These are phyloP conservation scores for Nesospiza acunhae DNA, from an alignment of 2,113 vertebrate species.

Conservation along the genomic window DNA sequence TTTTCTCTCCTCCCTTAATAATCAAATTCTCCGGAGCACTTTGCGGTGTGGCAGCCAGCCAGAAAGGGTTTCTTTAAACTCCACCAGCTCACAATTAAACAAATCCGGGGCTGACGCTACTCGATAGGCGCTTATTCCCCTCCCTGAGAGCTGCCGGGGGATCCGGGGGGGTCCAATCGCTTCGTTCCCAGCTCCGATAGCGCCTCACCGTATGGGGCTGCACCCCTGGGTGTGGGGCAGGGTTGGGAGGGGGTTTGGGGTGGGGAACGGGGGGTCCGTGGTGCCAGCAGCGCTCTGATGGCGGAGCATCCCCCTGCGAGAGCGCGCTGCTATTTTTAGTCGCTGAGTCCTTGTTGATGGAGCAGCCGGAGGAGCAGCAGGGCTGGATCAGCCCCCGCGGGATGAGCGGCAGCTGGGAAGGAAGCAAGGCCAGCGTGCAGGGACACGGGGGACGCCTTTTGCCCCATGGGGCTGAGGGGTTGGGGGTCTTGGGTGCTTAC, in stretches of 20 bases:
- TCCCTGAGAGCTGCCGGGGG: not conserved
- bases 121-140: conserved; percentile 53
- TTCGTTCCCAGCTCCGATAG: not conserved
- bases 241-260: not conserved
- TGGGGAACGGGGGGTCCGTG: not conserved
- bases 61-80: conserved; percentile 78
- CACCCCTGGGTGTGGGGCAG: not conserved
- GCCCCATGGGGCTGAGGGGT: fast-evolving
- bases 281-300: not conserved
- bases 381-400: not conserved
- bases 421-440: not conserved
- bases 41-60: conserved; percentile 78
- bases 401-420: conserved; percentile 56
- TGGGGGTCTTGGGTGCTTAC: not conserved
- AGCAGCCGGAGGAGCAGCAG: conserved; percentile 35
- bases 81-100: conserved; percentile 77
- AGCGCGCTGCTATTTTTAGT: conserved; percentile 39
- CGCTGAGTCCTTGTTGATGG: conserved; percentile 6
- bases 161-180: not conserved
- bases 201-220: not conserved
- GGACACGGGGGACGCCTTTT: not conserved
- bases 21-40: conserved; percentile 73
- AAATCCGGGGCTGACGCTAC: conserved; percentile 67
- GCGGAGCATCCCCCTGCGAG: not conserved
- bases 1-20: conserved; percentile 69